A percentile compares a stretch with the other conserved stretches of the same genome.
These are phyloP conservation scores for Hipposideros armiger DNA, from an alignment of 2,113 vertebrate genomes.

Conservation along the genomic window DNA sequence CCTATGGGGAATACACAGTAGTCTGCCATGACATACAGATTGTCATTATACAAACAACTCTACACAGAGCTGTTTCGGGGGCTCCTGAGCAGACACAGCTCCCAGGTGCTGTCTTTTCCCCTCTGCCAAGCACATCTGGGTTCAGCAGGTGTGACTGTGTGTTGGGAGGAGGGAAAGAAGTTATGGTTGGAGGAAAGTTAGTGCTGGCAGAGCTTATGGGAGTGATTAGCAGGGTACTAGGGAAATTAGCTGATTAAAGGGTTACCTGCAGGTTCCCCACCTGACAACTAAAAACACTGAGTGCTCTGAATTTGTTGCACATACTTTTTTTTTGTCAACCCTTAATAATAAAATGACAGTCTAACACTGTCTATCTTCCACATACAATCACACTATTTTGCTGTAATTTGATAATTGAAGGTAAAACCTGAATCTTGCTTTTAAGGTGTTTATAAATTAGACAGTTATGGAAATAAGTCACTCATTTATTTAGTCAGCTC, in stretches of 20 bases:
- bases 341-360: not conserved
- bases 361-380: not conserved
- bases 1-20: slow-evolving; percentile 13
- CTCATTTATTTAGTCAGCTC: slow-evolving; percentile 43
- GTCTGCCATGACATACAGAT: not conserved
- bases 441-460: slow-evolving; percentile 50
- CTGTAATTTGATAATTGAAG: slow-evolving; percentile 33
- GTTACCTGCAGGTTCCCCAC: not conserved
- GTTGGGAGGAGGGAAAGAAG: not conserved
- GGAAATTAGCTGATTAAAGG: slow-evolving; percentile 22
- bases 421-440: slow-evolving; percentile 25
- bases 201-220: not conserved
- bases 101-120: not conserved
- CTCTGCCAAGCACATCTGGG: not conserved
- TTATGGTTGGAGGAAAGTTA: not conserved
- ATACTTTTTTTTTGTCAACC: not conserved
- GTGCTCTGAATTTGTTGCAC: not conserved
- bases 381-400: not conserved
- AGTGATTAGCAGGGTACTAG: not conserved
- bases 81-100: not conserved
- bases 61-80: not conserved
- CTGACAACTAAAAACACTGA: not conserved
- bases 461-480: slow-evolving; percentile 29
- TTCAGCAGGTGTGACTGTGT: not conserved
- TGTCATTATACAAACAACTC: slow-evolving; percentile 7